These are phyloP conservation scores for Patella ulyssiponensis DNA, from an alignment of 2,888 invertebrate genomes.

Conservation along the genomic window DNA sequence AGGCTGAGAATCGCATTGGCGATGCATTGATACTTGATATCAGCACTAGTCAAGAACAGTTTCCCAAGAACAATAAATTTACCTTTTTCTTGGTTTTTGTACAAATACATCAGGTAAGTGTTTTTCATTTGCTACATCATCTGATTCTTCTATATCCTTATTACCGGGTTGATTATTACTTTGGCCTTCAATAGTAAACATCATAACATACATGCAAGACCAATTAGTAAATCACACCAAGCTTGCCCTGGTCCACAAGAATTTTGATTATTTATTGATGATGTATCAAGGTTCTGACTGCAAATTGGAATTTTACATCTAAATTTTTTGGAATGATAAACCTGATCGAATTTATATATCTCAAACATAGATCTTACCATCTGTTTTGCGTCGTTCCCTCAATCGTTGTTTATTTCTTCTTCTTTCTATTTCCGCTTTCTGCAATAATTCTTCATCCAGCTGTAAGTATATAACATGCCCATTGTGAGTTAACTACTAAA, in stretches of 20 bases:
- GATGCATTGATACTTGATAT: too few relatives aligned
- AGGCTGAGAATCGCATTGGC: too few relatives aligned
- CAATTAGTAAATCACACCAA: too few relatives aligned
- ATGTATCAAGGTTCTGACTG: background rate
- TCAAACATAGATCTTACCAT: background rate
- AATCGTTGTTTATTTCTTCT: conserved; percentile 57
- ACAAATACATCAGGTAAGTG: conserved; percentile 19
- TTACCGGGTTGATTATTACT: background rate
- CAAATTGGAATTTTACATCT: conserved; percentile 25
- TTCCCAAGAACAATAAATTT: background rate
- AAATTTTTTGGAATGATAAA: too few relatives aligned
- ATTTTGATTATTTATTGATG: background rate
- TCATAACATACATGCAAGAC: too few relatives aligned
- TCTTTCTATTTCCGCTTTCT: conserved; percentile 51
- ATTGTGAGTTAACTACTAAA: too few relatives aligned
- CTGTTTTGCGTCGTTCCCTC: conserved; percentile 40
- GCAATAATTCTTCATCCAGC: conserved; percentile 26
- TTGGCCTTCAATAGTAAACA: too few relatives aligned
- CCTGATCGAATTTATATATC: too few relatives aligned
- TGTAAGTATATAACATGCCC: too few relatives aligned
- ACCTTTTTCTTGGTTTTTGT: background rate
- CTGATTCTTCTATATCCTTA: conserved; percentile 10
- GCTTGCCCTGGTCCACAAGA: background rate
- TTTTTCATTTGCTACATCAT: conserved; percentile 2
- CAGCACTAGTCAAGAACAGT: too few relatives aligned